Evolutionary conservation across 2,888 invertebrate genomes (phyloP), one percentile per base, ranked within the genome.

Genomic region (Sthenelais limicola): DNA sequence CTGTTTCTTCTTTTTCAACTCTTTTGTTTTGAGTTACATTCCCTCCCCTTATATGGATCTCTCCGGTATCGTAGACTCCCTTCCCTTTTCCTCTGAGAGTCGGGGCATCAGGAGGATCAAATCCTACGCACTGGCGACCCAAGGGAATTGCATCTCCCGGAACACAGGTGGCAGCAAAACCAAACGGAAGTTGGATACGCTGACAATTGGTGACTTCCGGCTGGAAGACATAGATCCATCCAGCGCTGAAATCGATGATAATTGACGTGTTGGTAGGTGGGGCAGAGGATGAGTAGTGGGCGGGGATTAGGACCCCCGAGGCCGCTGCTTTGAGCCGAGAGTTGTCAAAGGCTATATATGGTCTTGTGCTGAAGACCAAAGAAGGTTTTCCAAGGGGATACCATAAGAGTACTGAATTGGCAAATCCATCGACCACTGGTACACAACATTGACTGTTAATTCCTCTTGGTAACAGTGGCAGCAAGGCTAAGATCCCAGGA

Each of bases 391-490:
- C 56, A n/a, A 30, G 56, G 18, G 56, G 56, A 33, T 4, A 56
- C 3, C 30, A 15, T 18, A n/a, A 33, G 56, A 56, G 5, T 12
- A n/a, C 18, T 18, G 56, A 32, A 5, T 32, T 21, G 2, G 56
- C 56, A 15, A 24, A 1, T 2, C 30, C 56, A 18, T 56, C 56
- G 32, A 56, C 33, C n/a, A 56, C 56, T 18, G 56, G 56, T 12
- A 56, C 32, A 32, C 56, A 56, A n/a, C 56, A 56, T 15, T 32
- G 56, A n/a, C n/a, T n/a, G n/a, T n/a, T n/a, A n/a, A n/a, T n/a
- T n/a, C n/a, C n/a, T n/a, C n/a, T n/a, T n/a, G n/a, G n/a, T n/a
- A n/a, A n/a, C n/a, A n/a, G n/a, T n/a, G n/a, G n/a, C n/a, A n/a
- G n/a, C n/a, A n/a, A n/a, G n/a, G n/a, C n/a, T n/a, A n/a, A n/a